These are phyloP conservation scores for Scaptomyza tumidula DNA, from an alignment of 2,888 invertebrate species.

Conservation along the genomic window DNA sequence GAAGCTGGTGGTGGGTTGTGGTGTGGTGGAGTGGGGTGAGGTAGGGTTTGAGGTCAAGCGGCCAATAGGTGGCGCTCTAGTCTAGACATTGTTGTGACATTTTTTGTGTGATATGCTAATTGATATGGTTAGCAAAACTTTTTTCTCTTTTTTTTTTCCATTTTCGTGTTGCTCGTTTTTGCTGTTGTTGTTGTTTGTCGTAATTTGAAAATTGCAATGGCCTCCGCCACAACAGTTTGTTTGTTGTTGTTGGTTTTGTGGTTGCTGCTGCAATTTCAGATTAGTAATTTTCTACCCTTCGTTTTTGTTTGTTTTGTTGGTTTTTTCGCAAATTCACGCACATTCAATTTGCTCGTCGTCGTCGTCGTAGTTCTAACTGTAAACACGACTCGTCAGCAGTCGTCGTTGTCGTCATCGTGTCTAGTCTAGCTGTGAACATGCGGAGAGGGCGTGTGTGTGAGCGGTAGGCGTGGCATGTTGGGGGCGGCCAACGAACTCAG, in stretches of 20 bases:
- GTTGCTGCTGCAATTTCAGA: constrained; percentile 21
- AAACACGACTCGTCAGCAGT: constrained; percentile 68
- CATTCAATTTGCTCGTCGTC: constrained; percentile 50
- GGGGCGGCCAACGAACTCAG: constrained; percentile 63
- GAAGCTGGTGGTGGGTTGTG: too few relatives aligned
- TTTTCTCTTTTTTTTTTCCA: neutral
- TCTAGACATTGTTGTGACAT: constrained; percentile 68
- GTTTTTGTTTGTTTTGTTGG: constrained; percentile 11
- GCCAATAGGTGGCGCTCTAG: constrained; percentile 63
- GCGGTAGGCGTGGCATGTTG: constrained; percentile 27
- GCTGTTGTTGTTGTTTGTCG: constrained; percentile 34
- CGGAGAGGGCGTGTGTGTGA: neutral
- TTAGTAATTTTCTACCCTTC: constrained; percentile 31
- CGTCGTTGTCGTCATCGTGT: constrained; percentile 64
- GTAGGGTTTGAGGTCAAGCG: constrained; percentile 16
- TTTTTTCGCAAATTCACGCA: constrained; percentile 59
- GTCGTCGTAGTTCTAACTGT: constrained; percentile 61
- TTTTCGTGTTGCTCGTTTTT: neutral
- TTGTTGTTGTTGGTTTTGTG: constrained; percentile 3
- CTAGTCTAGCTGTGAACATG: constrained; percentile 48
- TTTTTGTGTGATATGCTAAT: constrained; percentile 62
- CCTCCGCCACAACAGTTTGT: constrained; percentile 43
- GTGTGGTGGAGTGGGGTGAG: neutral
- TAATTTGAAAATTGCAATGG: constrained; percentile 74
- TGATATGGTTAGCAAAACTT: constrained; percentile 42